Conservation (phyloP, 2,888 invertebrate species). For the Heliconius aoede region DNA sequence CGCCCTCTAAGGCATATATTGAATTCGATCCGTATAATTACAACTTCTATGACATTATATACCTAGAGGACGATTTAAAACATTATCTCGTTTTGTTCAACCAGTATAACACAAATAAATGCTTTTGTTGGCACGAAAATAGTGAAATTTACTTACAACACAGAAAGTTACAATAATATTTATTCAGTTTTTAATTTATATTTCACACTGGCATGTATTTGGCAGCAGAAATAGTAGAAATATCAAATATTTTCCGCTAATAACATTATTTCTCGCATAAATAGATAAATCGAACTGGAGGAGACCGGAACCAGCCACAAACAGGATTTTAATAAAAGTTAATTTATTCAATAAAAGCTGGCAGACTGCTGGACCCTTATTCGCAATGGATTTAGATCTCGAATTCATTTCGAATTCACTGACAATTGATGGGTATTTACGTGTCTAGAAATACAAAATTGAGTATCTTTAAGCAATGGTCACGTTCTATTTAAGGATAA, state of each 20-base stretch:
- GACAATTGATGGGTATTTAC: constrained; percentile 48
- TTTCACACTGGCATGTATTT: background rate
- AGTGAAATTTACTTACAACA: background rate
- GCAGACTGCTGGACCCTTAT: constrained; percentile 58
- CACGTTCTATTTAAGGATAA: constrained; percentile 22
- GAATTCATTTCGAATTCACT: constrained; percentile 56
- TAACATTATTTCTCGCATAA: constrained; percentile 49
- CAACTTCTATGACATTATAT: too few relatives aligned
- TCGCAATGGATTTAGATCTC: constrained; percentile 60
- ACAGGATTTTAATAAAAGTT: constrained; percentile 73
- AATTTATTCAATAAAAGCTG: constrained; percentile 77
- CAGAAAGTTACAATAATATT: background rate
- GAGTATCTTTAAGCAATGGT: constrained; percentile 4
- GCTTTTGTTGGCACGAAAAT: background rate
- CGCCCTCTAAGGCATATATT: too few relatives aligned
- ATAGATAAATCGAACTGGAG: constrained; percentile 61
- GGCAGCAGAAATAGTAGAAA: constrained; percentile 10
- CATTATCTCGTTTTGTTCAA: background rate
- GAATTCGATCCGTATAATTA: too few relatives aligned
- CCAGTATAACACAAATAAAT: background rate
- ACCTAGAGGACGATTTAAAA: background rate
- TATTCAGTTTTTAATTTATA: background rate
- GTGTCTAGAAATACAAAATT: constrained; percentile 33
- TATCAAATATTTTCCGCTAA: constrained; percentile 29
- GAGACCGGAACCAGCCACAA: constrained; percentile 47